A percentile compares a stretch with the other conserved stretches of the same genome.
Conservation (phyloP, 2,888 invertebrate species). For the Archips xylosteana region DNA sequence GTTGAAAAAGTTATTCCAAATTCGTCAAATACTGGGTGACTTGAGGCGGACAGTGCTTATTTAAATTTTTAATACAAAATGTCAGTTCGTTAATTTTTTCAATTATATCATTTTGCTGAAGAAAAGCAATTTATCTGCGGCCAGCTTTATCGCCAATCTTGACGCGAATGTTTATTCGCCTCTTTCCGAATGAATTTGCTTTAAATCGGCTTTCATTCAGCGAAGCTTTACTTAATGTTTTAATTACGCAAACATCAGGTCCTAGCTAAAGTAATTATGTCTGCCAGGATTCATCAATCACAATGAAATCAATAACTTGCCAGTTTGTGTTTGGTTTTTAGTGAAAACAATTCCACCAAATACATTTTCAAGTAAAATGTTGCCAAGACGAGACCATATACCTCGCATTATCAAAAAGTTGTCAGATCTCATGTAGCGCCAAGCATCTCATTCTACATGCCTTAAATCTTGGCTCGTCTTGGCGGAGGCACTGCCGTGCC, state of each 20-base stretch:
- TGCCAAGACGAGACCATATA: no score
- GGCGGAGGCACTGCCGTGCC: no score
- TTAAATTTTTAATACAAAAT: conserved; percentile 15
- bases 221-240: conserved; percentile 36
- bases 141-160: conserved; percentile 29
- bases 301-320: conserved; percentile 10
- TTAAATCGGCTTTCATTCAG: conserved; percentile 29
- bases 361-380: no score
- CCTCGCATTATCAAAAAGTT: no score
- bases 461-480: no score
- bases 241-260: conserved; percentile 34
- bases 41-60: conserved; percentile 1
- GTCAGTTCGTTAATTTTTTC: conserved; percentile 25
- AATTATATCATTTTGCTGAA: conserved; percentile 26
- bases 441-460: no score
- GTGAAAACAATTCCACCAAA: not conserved
- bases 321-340: not conserved
- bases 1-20: not conserved
- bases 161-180: conserved; percentile 30
- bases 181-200: conserved; percentile 36
- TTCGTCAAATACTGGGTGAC: conserved; percentile 11
- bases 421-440: no score
- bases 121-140: conserved; percentile 40
- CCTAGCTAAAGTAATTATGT: conserved; percentile 33
- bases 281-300: conserved; percentile 22